A percentile compares a stretch with the other conserved stretches of the same genome.
Conservation (phyloP, 2,797 vertebrate species). For the Hephaestus fuliginosus region DNA sequence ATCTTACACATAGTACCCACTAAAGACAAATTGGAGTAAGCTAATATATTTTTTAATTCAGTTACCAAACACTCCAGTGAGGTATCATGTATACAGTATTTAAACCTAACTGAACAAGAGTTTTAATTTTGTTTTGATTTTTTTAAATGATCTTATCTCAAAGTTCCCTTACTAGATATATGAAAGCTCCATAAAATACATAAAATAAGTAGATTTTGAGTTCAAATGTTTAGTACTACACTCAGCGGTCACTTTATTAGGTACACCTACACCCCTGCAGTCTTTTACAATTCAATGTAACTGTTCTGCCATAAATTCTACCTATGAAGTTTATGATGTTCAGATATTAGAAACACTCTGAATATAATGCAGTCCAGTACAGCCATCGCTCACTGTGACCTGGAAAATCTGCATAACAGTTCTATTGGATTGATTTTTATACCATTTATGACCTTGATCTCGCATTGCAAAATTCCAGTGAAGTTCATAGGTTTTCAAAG, state of each 20-base stretch:
- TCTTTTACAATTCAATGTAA: background rate
- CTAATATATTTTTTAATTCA: background rate
- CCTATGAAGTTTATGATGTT: background rate
- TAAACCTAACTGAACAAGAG: background rate
- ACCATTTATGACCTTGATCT: background rate
- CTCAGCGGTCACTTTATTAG: background rate
- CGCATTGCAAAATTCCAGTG: slow-evolving; percentile 26
- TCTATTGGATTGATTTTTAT: background rate
- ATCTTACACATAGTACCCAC: background rate
- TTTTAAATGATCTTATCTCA: background rate
- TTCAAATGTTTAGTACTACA: background rate
- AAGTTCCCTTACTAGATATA: background rate
- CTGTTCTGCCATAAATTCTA: background rate
- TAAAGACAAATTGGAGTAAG: background rate
- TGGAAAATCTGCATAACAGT: background rate
- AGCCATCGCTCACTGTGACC: background rate
- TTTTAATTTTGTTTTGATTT: background rate
- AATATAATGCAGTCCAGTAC: background rate
- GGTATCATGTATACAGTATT: background rate
- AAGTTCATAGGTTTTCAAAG: background rate
- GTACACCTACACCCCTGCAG: background rate
- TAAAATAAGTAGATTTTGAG: background rate
- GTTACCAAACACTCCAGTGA: background rate
- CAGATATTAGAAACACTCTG: background rate
- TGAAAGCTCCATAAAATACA: background rate